These are phyloP conservation scores for Rhopilema esculentum DNA, from an alignment of 30 jellyfish, hydroid and myxozoan species.

Conservation along the genomic window DNA sequence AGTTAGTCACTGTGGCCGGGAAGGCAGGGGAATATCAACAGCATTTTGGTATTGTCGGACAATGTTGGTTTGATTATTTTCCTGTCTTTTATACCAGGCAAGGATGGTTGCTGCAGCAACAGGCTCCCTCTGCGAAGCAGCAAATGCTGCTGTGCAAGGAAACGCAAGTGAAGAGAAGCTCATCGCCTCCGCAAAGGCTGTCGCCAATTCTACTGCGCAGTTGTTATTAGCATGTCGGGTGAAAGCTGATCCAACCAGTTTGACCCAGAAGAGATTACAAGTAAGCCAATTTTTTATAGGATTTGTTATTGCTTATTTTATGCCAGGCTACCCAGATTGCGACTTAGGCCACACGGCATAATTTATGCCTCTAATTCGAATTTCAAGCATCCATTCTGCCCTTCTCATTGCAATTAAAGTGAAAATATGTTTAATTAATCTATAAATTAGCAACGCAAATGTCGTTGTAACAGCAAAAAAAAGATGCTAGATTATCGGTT, in stretches of 20 bases:
- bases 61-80: background rate
- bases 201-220: constrained; percentile 98
- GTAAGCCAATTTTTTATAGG: constrained; percentile 32
- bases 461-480: no score
- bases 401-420: no score
- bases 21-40: no score
- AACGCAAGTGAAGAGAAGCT: constrained; percentile 98
- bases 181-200: constrained; percentile 98
- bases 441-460: no score
- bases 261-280: constrained; percentile 92
- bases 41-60: no score
- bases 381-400: no score
- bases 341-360: no score
- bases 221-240: constrained; percentile 96
- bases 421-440: no score
- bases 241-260: constrained; percentile 98
- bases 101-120: constrained; percentile 99
- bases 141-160: constrained; percentile 99
- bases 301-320: background rate
- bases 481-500: no score
- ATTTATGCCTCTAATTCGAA: no score
- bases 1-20: no score
- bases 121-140: constrained; percentile 99
- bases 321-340: no score
- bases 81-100: constrained; percentile 67